Evolutionary conservation across 2,888 invertebrate genomes (phyloP).

Genomic region (Eupithecia insigniata): DNA sequence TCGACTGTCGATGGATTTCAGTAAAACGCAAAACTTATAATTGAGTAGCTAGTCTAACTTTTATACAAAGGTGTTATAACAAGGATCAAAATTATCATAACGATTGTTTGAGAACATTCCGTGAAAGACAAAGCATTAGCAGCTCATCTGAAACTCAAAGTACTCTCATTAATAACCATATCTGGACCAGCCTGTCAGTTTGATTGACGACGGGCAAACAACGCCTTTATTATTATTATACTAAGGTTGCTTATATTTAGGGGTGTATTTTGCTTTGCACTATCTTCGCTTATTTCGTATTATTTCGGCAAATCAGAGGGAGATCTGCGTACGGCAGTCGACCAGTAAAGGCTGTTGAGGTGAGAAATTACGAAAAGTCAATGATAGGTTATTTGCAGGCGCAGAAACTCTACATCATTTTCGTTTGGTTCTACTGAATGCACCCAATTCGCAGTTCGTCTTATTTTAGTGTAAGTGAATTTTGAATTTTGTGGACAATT

Average conservation of each 20-base stretch:
- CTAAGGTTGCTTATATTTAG: not conserved
- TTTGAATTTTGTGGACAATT: too few relatives aligned
- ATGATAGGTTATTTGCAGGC: not conserved
- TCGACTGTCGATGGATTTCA: not conserved
- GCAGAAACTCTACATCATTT: not conserved
- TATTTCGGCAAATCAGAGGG: too few relatives aligned
- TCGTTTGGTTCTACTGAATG: too few relatives aligned
- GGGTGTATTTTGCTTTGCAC: not conserved
- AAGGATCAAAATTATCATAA: conserved; percentile 4
- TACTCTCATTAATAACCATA: conserved; percentile 34
- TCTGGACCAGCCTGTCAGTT: conserved; percentile 14
- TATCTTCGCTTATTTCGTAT: not conserved
- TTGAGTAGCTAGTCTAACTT: not conserved
- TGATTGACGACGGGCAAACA: conserved; percentile 38
- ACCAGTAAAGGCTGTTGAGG: too few relatives aligned
- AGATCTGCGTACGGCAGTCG: too few relatives aligned
- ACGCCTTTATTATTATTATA: conserved; percentile 17
- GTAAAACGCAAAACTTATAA: not conserved
- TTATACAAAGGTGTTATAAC: not conserved
- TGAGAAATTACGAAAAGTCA: too few relatives aligned
- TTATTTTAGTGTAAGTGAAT: too few relatives aligned
- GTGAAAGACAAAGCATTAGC: conserved; percentile 16
- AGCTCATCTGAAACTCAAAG: conserved; percentile 28
- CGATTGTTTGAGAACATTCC: not conserved
- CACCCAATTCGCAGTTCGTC: too few relatives aligned